Percentiles rank a stretch among this genome's conserved stretches.
Evolutionary conservation across 1,140 invertebrate genomes (phyloP).

Genomic region (Bombus balteatus): DNA sequence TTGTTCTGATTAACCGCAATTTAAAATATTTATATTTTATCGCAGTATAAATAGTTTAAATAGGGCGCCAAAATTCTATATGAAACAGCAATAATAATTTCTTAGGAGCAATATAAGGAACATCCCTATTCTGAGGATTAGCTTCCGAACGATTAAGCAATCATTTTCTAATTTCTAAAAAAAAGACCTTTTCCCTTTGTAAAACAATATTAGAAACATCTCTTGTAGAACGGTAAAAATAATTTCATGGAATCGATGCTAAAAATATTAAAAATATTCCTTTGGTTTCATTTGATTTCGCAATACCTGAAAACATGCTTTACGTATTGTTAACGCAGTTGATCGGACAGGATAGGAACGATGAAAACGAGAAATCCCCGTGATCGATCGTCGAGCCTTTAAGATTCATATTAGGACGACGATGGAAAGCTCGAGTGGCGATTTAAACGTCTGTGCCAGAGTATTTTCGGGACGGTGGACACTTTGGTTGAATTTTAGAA

Average conservation of each 20-base stretch:
- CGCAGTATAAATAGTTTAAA: too few relatives aligned
- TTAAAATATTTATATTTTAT: too few relatives aligned
- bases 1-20: too few relatives aligned
- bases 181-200: background rate
- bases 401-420: slow-evolving; percentile 39
- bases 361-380: background rate
- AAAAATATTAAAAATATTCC: background rate
- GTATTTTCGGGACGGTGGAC: slow-evolving; percentile 64
- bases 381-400: slow-evolving; percentile 8
- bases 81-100: too few relatives aligned
- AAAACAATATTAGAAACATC: background rate
- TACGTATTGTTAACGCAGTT: background rate
- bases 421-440: slow-evolving; percentile 29
- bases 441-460: slow-evolving; percentile 61
- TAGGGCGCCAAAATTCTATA: too few relatives aligned
- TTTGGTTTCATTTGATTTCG: background rate
- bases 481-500: slow-evolving; percentile 68
- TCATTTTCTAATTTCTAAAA: background rate
- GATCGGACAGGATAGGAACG: background rate
- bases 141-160: background rate
- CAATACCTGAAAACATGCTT: background rate
- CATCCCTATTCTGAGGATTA: background rate
- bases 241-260: background rate
- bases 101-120: too few relatives aligned
- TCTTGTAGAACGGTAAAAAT: background rate